phyloP scores from a whole-genome alignment of 2,888 invertebrate genomes.

The Odontocerum albicorne region DNA sequence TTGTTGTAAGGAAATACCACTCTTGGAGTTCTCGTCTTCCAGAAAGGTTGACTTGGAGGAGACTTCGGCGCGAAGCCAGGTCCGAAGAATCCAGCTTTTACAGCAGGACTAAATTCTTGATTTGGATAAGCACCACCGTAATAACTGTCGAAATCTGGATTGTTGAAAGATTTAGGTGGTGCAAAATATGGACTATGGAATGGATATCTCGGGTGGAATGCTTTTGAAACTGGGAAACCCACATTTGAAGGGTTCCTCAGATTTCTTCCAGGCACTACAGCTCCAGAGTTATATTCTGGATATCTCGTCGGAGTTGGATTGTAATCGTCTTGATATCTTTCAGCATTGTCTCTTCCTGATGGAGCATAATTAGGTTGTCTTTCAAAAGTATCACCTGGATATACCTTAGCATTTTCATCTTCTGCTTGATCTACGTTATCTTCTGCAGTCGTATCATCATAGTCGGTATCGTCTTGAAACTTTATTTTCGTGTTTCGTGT shows the following conservation, averaged over 20 bases:
- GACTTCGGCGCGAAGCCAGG: constrained; percentile 42
- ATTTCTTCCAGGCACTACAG: not conserved
- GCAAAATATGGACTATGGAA: constrained; percentile 28
- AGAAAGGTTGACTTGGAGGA: constrained; percentile 36
- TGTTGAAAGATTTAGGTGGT: constrained; percentile 28
- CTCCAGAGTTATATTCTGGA: not conserved
- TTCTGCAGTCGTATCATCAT: constrained; percentile 46
- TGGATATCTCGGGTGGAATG: constrained; percentile 28
- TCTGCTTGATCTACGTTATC: not conserved
- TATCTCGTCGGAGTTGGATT: constrained; percentile 8
- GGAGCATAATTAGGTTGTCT: constrained; percentile 1
- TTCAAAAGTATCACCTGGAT: constrained; percentile 3
- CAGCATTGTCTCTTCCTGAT: constrained; percentile 2
- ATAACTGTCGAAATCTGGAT: constrained; percentile 11
- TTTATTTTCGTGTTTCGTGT: constrained; percentile 48
- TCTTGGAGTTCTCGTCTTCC: constrained; percentile 54
- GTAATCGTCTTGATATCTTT: constrained; percentile 21
- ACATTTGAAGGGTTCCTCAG: constrained; percentile 5
- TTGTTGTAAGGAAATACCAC: constrained; percentile 53
- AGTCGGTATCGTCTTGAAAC: constrained; percentile 54
- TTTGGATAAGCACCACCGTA: constrained; percentile 3
- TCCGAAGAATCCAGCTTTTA: constrained; percentile 42
- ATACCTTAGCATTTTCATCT: constrained; percentile 18
- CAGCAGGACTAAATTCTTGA: constrained; percentile 42
- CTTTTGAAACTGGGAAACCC: constrained; percentile 17